A percentile compares a stretch with the other conserved stretches of the same genome.
phyloP scores from a whole-genome alignment of 2,888 invertebrate species.

The Coronaproctus castanopsis region DNA sequence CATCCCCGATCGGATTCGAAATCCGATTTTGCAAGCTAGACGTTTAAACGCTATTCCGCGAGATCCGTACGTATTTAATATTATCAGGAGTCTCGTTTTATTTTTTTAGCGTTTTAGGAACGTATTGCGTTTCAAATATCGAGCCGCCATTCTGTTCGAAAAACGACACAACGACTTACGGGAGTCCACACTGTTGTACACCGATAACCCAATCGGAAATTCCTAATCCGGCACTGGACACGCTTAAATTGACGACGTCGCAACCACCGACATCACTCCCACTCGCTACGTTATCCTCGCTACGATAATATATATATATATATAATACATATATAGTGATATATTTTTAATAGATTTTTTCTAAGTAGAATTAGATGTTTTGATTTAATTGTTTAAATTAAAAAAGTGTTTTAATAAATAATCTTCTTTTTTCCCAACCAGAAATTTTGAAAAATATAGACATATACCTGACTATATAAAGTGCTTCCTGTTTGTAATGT shows the following conservation, averaged over 20 bases:
- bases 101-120: constrained; percentile 40
- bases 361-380: background rate
- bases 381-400: background rate
- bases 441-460: background rate
- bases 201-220: constrained; percentile 8
- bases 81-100: no score
- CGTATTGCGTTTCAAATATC: constrained; percentile 40
- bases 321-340: background rate
- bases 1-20: no score
- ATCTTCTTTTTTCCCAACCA: background rate
- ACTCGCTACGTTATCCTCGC: no score
- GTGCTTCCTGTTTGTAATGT: no score
- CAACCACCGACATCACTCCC: background rate
- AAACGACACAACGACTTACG: constrained; percentile 29
- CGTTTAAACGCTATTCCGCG: no score
- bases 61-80: no score
- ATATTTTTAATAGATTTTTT: background rate
- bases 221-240: no score
- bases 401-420: background rate
- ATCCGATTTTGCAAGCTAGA: no score
- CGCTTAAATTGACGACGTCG: background rate
- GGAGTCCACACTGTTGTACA: constrained; percentile 49
- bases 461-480: no score
- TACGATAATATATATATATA: no score
- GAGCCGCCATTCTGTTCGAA: constrained; percentile 50